A percentile compares a stretch with the other conserved stretches of the same genome.
phyloP scores from a whole-genome alignment of 2,113 vertebrate species.

The Paracanthobrama guichenoti region DNA sequence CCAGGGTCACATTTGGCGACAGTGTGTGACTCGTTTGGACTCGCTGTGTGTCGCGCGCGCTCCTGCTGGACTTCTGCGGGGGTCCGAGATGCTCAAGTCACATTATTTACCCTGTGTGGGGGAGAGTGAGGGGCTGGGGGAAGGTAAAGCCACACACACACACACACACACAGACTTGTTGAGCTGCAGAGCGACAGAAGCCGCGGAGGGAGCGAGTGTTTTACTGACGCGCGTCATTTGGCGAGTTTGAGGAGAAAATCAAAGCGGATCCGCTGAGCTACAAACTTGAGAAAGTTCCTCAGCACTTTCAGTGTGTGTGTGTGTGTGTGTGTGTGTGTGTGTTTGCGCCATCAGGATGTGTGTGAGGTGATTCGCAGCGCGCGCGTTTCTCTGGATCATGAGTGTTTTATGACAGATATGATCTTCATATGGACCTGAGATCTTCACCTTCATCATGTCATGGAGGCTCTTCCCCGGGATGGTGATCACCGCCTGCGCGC shows the following conservation, averaged over 20 bases:
- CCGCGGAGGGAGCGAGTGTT: neutral
- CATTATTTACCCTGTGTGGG: constrained; percentile 60
- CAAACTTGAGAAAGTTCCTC: neutral
- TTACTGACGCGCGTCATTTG: neutral
- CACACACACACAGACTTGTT: constrained; percentile 47
- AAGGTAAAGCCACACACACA: constrained; percentile 63
- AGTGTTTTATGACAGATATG: neutral
- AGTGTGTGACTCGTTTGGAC: neutral
- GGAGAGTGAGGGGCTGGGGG: constrained; percentile 56
- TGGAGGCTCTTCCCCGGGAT: neutral
- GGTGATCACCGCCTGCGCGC: neutral
- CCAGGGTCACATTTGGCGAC: too few species aligned
- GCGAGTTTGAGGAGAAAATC: neutral
- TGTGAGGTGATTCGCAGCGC: neutral
- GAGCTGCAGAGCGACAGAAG: neutral
- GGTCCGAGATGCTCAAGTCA: constrained; percentile 64
- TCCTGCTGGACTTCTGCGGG: constrained; percentile 52
- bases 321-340: neutral
- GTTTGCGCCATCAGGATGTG: neutral
- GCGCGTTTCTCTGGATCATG: neutral
- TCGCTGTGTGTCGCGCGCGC: constrained; percentile 47
- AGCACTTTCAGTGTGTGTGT: neutral
- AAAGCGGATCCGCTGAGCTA: neutral
- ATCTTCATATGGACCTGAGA: neutral
- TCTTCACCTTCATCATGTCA: neutral